Base-by-base conservation (phyloP, 2,113 vertebrate genomes). In the Bufo bufo region DNA sequence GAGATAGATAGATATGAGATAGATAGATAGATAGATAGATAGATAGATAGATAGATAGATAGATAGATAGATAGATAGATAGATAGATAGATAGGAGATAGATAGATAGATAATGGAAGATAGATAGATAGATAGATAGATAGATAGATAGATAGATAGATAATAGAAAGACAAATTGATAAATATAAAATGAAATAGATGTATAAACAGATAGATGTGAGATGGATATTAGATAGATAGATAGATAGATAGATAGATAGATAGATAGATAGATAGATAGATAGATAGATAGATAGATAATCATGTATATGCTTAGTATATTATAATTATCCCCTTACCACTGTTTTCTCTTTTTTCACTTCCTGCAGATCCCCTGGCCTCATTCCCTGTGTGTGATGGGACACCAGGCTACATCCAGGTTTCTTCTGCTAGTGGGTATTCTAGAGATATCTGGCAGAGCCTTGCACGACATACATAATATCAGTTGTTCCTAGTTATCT, bases 331-430 rank as follows among this genome's bases (percentile, higher is more conserved):
- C 9, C 3, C 5, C 43, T 13, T 10, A 12, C 66, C 17, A 50
- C 20, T 52, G 17, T 52, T 78, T 78, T 23, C 75, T n/a, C 6
- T 10, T 33, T 59, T 58, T 58, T 33, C 23, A 33, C 77, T 61
- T 20, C 47, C 33, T 7, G 14, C 74, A 89, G 87, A 89, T 84
- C 49, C 72, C 6, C 10, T 78, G 13, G 72, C 58, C 12, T 1
- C 4, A 3, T 69, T 13, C 17, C 72, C 87, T 47, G n/a, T 69
- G 2, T 89, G 87, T 69, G 74, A 89, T 47, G 81, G 59, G 6
- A 17, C 58, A 0, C 72, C 49, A 19, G 87, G 80, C 14, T 84
- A 23, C 61, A 23, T 20, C 47, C 72, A 78, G 49, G 58, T 89
- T 54, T n/a, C 72, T 6, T 77, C 86, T 3, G 2, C 19, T 50